Evolutionary conservation across 2,113 vertebrate species (phyloP).

Genomic region (Pluvianellus socialis): DNA sequence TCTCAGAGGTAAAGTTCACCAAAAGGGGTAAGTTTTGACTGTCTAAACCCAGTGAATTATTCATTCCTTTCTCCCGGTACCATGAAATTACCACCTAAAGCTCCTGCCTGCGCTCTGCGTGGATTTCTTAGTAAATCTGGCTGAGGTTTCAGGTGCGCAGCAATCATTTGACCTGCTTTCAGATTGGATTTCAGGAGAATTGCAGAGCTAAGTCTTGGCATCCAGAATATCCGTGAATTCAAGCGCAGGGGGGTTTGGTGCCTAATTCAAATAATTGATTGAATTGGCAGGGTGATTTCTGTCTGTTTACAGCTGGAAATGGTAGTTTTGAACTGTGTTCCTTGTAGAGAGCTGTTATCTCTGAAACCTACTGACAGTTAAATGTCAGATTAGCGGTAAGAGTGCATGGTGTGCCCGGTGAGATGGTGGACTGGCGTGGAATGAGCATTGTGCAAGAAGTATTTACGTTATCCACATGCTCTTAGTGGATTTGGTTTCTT

Average conservation of each 20-base stretch:
- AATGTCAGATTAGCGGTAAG: background rate
- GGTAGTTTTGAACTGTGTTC: background rate
- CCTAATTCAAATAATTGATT: background rate
- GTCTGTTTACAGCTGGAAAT: background rate
- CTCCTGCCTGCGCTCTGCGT: background rate
- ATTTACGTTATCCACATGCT: background rate
- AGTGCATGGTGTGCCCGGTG: background rate
- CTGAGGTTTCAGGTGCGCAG: background rate
- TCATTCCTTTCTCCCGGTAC: conserved; percentile 11
- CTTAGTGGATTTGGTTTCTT: background rate
- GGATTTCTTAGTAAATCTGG: conserved; percentile 17
- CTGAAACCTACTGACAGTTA: background rate
- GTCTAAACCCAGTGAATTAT: background rate
- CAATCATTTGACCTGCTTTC: background rate
- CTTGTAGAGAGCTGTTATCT: background rate
- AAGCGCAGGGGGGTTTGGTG: background rate
- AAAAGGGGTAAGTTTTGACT: conserved; percentile 34
- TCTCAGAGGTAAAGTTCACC: conserved; percentile 43
- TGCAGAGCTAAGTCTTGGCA: background rate
- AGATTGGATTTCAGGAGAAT: background rate
- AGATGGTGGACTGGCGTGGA: background rate
- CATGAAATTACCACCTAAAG: background rate
- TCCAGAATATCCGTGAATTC: background rate
- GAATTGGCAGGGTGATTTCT: background rate
- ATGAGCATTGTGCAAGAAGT: background rate